Base-by-base conservation (phyloP, 2,113 vertebrate genomes). In the Anthoscopus minutus region DNA sequence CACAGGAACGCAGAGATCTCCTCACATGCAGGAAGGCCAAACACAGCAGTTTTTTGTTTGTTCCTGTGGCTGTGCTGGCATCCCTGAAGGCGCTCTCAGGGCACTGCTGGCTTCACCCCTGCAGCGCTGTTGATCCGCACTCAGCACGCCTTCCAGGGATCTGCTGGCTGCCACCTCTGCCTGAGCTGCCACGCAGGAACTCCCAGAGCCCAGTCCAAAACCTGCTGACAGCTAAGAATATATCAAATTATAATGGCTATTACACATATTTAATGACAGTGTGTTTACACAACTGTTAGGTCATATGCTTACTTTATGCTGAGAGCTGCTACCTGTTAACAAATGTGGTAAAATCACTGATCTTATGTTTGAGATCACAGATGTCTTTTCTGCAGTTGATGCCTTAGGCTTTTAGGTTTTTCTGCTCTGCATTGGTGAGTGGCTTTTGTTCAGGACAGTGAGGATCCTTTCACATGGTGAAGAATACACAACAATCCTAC, bases 221-320 rank as follows among this genome's bases (percentile, higher is more conserved):
- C 67, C 48, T 89, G 89, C 44, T 89, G 95, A 95, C 91, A 96
- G 77, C 81, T 93, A 24, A 74, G 56, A 90, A 89, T 84, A 65
- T 69, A 78, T 69, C 3, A 15, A 79, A 84, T 91, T 92, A 42
- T 81, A 81, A 76, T 19, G 76, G 70, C 84, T 79, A 85, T 81
- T 87, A 28, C 57, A 93, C 64, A 13, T 27, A 58, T 66, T 88
- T 88, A 88, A 90, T 77, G 86, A 77, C 53, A 23, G 47, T n/a
- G 15, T 79, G 71, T 92, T 87, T 92, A 84, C 86, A 79, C 48
- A 65, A 61, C 33, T 89, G 72, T 94, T 92, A 84, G 72, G 40
- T 94, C 93, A 77, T 77, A 58, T 2, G 3, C 57, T 85, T 89
- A 54, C 21, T 85, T 80, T 91, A 27, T 38, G 27, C 73, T 67